A percentile compares a stretch with the other conserved stretches of the same genome.
Evolutionary conservation across 53 echinoderm and acorn worm species (phyloP).

Genomic region (Paracentrotus lividus): DNA sequence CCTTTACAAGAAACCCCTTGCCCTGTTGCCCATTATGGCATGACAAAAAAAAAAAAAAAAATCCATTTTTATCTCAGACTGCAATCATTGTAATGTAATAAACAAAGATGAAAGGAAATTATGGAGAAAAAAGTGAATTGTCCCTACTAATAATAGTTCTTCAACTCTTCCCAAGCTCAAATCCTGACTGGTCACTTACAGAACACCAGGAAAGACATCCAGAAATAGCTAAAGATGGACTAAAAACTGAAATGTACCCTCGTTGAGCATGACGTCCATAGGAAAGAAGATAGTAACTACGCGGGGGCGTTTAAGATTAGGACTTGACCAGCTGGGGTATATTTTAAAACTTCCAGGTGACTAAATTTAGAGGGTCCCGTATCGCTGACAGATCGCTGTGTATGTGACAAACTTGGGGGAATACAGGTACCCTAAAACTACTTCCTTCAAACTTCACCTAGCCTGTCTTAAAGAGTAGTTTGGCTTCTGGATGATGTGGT

Average conservation of each 20-base stretch:
- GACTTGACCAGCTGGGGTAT: conserved; percentile 64
- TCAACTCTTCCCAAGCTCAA: conserved; percentile 20
- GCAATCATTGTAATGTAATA: conserved; percentile 13
- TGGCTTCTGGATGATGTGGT: not conserved
- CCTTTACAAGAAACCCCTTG: not conserved
- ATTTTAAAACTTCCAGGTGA: conserved; percentile 61
- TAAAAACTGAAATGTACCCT: conserved; percentile 25
- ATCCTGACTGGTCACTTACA: conserved; percentile 54
- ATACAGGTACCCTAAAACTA: conserved; percentile 57
- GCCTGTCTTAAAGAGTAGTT: conserved; percentile 1
- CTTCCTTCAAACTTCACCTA: conserved; percentile 39
- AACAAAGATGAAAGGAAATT: conserved; percentile 28
- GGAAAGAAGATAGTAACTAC: conserved; percentile 67
- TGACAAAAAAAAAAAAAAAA: not conserved
- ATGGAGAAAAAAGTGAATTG: conserved; percentile 36
- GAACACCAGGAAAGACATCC: conserved; percentile 35
- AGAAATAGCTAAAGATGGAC: conserved; percentile 49
- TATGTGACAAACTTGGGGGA: conserved; percentile 27
- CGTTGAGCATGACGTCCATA: conserved; percentile 61
- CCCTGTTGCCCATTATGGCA: not conserved
- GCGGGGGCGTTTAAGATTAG: conserved; percentile 54
- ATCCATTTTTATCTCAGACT: conserved; percentile 7
- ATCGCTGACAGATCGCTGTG: conserved; percentile 51
- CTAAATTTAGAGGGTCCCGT: conserved; percentile 60
- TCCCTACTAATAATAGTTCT: conserved; percentile 19